Evolutionary conservation across 2,113 vertebrate species (phyloP).

Genomic region (Uria lomvia): DNA sequence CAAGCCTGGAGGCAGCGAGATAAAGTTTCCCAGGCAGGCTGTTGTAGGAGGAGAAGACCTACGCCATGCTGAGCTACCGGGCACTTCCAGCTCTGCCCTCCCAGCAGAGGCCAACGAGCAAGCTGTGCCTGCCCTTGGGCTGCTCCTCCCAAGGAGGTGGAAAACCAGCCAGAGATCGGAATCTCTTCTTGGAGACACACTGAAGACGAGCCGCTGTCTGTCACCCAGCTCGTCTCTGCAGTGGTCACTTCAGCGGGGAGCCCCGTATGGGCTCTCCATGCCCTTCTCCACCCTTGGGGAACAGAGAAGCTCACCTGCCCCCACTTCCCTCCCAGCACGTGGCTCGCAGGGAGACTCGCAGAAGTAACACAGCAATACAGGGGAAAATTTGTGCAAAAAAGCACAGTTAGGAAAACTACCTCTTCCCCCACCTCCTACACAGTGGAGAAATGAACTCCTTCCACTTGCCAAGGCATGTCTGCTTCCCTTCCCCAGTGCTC

Average conservation of each 20-base stretch:
- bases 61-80: slow-evolving; percentile 4
- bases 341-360: neutral
- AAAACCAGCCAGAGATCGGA: neutral
- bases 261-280: neutral
- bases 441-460: neutral
- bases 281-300: neutral
- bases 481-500: neutral
- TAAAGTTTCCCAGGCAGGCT: slow-evolving; percentile 39
- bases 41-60: slow-evolving; percentile 29
- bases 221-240: neutral
- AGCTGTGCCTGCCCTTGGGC: neutral
- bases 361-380: neutral
- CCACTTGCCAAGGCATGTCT: neutral
- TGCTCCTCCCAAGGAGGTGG: slow-evolving; percentile 5
- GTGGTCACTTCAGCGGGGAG: neutral
- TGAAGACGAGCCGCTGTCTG: neutral
- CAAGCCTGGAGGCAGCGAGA: slow-evolving; percentile 7
- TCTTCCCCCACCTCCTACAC: neutral
- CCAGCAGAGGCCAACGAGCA: neutral
- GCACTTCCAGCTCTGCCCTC: slow-evolving; percentile 27
- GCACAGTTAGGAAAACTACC: neutral
- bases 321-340: accelerated
- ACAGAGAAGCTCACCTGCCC: neutral
- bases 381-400: neutral
- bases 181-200: neutral